Base-by-base conservation (phyloP, 2,888 invertebrate species). In the Meiosimyza decipiens region DNA sequence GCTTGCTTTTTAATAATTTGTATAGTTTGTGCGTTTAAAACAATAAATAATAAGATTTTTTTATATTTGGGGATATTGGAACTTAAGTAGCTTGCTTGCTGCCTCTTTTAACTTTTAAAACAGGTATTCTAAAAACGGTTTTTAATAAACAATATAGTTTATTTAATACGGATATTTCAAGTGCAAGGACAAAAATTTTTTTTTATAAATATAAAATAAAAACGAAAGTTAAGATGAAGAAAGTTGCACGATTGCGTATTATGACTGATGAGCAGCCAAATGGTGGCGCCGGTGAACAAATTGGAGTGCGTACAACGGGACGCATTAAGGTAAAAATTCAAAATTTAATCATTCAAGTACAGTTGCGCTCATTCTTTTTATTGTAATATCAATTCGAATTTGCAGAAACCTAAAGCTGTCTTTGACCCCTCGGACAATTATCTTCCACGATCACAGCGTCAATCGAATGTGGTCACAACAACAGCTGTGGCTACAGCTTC, bases 371-470 rank as follows among this genome's bases (percentile, higher is more conserved):
- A 40, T 7, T 9, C 9, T 9, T 9, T 3, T 28, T 28, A 40
- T 40, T 40, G 6, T 7, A 40, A 9, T 40, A 40, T 0, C 6
- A 40, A 64, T 66, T 63, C 49, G 1, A 18, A 50, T 52, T 52
- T 72, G 11, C 73, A 93, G 91, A 91, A 94, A 89, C 94, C 94
- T 0, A 94, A 94, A 82, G 93, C 93, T 83, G 94, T 95, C 0
- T 95, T 95, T 83, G 95, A 95, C 86, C 95, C 95, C 3, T 95
- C 95, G 0, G 94, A 95, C 80, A 93, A 92, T 78, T 93, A 94
- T 85, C 87, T 93, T 52, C 94, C 94, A 12, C 84, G 82, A 68
- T 77, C 82, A 59, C 78, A 79, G 59, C 79, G 79, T 18, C 70
- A 71, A 7, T 74, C 76, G n/a, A 71, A 74, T 54, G 59, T 78